Percentiles rank a stretch among this genome's conserved stretches.
Evolutionary conservation across 1,140 invertebrate species (phyloP).

Genomic region (Ceratina australensis): DNA sequence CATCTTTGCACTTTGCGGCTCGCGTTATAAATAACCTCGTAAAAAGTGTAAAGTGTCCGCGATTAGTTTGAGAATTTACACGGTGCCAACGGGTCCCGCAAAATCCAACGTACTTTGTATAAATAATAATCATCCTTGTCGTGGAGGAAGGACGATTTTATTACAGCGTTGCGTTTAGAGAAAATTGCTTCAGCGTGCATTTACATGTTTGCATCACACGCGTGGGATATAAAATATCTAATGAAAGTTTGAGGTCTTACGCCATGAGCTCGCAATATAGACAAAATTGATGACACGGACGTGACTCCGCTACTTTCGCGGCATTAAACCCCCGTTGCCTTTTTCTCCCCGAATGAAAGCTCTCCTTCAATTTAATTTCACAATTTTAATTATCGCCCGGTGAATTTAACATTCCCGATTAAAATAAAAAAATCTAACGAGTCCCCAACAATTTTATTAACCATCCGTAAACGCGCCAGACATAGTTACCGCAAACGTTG

Average conservation of each 20-base stretch:
- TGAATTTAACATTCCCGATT: background rate
- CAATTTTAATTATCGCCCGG: background rate
- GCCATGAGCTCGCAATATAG: background rate
- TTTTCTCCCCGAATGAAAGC: background rate
- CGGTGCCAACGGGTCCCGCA: too few relatives aligned
- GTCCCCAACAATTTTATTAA: too few relatives aligned
- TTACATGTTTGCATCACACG: background rate
- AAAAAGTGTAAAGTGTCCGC: too few relatives aligned
- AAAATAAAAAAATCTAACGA: too few relatives aligned
- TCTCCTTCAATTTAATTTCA: background rate
- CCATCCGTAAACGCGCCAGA: too few relatives aligned
- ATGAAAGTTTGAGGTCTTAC: background rate
- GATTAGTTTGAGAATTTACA: too few relatives aligned
- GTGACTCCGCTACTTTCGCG: background rate
- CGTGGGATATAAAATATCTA: background rate
- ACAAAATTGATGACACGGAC: background rate
- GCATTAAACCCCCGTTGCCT: background rate
- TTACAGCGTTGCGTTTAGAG: background rate
- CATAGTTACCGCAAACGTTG: too few relatives aligned
- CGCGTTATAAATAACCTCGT: too few relatives aligned
- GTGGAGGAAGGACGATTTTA: too few relatives aligned
- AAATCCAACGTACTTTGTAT: too few relatives aligned
- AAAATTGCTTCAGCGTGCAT: background rate
- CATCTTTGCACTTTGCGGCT: background rate
- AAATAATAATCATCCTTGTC: too few relatives aligned